A percentile compares a stretch with the other conserved stretches of the same genome.
These are phyloP conservation scores for Bos taurus DNA, from an alignment of 2,113 vertebrate genomes.

Conservation along the genomic window DNA sequence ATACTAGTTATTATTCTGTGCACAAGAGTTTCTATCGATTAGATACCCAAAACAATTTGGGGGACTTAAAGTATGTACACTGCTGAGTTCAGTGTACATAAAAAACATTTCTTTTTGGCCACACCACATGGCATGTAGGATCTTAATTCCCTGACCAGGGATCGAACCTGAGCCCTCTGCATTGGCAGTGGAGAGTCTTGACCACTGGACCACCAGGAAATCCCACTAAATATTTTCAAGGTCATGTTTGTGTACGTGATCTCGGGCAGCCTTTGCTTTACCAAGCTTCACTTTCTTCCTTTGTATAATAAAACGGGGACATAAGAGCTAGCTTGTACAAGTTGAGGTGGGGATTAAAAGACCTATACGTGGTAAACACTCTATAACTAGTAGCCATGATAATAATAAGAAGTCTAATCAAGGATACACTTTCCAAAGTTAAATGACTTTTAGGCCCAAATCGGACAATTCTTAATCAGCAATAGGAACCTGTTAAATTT, in stretches of 20 bases:
- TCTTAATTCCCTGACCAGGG: background rate
- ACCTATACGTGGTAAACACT: too few species aligned
- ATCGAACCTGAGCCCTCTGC: background rate
- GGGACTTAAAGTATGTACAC: rapidly evolving
- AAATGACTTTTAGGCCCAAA: background rate
- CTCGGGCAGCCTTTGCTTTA: background rate
- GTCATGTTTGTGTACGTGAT: too few species aligned
- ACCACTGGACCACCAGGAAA: background rate
- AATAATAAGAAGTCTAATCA: background rate
- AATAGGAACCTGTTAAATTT: background rate
- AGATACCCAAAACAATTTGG: background rate
- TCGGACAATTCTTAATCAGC: background rate
- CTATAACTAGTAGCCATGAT: background rate
- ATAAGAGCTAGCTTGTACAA: background rate
- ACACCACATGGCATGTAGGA: background rate
- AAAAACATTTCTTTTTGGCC: background rate
- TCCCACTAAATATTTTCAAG: background rate
- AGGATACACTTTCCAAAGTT: background rate
- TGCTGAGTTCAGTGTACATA: background rate
- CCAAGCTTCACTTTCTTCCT: background rate
- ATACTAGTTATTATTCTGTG: background rate
- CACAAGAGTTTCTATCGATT: background rate
- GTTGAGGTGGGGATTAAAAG: background rate
- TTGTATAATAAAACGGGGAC: background rate
- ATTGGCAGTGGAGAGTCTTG: background rate